Evolutionary conservation across 1,140 invertebrate species (phyloP), one percentile per base, ranked within the genome.

Genomic region (Drosophila punjabiensis): DNA sequence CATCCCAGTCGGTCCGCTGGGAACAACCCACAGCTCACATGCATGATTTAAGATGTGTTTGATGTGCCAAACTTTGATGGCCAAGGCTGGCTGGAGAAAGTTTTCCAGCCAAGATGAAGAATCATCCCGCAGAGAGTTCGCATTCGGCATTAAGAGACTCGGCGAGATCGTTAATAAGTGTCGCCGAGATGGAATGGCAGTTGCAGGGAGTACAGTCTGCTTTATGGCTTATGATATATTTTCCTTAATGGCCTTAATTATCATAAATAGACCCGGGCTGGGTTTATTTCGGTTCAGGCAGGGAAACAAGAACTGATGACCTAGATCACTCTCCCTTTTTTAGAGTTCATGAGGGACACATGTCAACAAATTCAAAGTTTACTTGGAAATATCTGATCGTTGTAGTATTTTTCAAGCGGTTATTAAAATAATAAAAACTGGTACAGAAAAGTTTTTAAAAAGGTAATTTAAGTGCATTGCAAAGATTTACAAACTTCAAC

Each of bases 31-130:
- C 56, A 53, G 33, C 81, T 84, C 62, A 30, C 77, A 78, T 84
- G 81, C 84, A 88, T 84, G 85, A 88, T 88, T 89, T 75, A 88
- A 78, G 74, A 87, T 89, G 81, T 68, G 56, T 55, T 63, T 71
- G 76, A 70, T 68, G 68, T 53, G 68, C 66, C 45, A 81, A 84
- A 89, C 81, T 81, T 88, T 89, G 79, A 88, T 89, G 85, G 70
- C 63, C 69, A 75, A 69, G 68, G 63, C 68, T 84, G 79, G 63
- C 73, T 88, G 79, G 79, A 24, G 69, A 82, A 86, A 87, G 64
- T 84, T 88, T 81, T 24, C 18, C 39, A 48, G 35, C 30, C 20
- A 65, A 68, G 79, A 47, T 63, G 56, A 37, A 73, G 65, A 66
- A 66, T 55, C 48, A 39, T 62, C 37, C 67, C 76, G 32, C 71